Conservation (phyloP, 2,797 vertebrate genomes). For the Micrastur ruficollis region DNA sequence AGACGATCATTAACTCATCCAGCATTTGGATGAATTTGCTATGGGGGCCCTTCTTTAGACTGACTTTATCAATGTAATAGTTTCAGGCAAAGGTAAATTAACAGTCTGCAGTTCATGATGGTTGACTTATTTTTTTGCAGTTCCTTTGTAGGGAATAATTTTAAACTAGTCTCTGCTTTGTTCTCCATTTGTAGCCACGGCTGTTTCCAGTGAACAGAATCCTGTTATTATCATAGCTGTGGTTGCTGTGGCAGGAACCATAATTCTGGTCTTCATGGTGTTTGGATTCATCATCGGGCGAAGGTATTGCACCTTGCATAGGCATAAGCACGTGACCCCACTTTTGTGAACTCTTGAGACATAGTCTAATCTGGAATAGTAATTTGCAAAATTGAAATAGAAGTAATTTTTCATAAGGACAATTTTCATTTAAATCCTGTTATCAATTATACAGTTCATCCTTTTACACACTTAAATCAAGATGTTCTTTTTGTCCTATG, state of each 20-base stretch:
- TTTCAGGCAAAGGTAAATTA: not conserved
- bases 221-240: conserved; percentile 98
- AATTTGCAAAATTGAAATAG: not conserved
- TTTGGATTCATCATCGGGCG: conserved; percentile 99
- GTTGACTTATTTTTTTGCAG: not conserved
- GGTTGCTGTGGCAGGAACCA: conserved; percentile 96
- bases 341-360: not conserved
- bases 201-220: conserved; percentile 97
- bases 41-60: not conserved
- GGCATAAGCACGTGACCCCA: conserved; percentile 37
- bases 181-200: conserved; percentile 82
- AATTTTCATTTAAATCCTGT: not conserved
- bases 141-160: not conserved
- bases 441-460: not conserved
- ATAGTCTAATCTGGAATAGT: not conserved
- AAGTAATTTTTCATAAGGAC: not conserved
- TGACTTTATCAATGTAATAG: not conserved
- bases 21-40: not conserved
- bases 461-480: not conserved
- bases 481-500: conserved; percentile 9
- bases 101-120: not conserved
- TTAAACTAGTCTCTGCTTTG: conserved; percentile 1
- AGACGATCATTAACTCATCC: not conserved
- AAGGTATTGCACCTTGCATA: conserved; percentile 81
- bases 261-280: conserved; percentile 99